These are phyloP conservation scores for Dione vanillae DNA, from an alignment of 2,888 invertebrate genomes.

Conservation along the genomic window DNA sequence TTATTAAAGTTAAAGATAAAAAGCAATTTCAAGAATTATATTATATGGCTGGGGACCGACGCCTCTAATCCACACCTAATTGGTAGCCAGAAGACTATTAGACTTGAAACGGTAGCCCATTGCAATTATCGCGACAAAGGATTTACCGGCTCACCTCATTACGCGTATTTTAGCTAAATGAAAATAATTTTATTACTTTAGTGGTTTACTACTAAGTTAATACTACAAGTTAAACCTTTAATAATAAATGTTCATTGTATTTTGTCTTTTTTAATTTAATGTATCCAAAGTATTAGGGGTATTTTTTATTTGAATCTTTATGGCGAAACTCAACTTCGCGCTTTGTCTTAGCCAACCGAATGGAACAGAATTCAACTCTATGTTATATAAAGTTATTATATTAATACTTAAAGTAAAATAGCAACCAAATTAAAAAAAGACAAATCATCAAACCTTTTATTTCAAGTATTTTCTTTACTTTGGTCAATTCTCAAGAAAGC, in stretches of 20 bases:
- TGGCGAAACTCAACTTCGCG: no score
- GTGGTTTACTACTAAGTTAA: background rate
- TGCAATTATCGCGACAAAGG: conserved; percentile 72
- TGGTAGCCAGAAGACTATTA: conserved; percentile 80
- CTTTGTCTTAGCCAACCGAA: no score
- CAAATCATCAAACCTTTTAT: background rate
- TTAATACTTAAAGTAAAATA: no score
- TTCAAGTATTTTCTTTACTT: background rate
- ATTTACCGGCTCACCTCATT: conserved; percentile 57
- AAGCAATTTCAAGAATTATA: conserved; percentile 50
- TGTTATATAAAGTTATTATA: no score
- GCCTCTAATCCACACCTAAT: conserved; percentile 78
- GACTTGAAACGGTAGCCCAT: conserved; percentile 76
- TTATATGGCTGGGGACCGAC: conserved; percentile 48
- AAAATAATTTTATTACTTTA: conserved; percentile 32
- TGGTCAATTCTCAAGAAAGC: background rate
- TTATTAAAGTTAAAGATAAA: conserved; percentile 40
- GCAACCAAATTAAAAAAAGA: no score
- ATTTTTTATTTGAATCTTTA: no score
- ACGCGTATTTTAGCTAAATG: conserved; percentile 42
- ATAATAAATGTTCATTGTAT: background rate
- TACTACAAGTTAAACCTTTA: background rate
- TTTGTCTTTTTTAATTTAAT: no score
- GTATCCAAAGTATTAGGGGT: no score
- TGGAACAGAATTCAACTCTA: no score